Percentiles rank a stretch among this genome's conserved stretches.
Conservation (phyloP, 1,140 invertebrate species). For the Macrobrachium rosenbergii region DNA sequence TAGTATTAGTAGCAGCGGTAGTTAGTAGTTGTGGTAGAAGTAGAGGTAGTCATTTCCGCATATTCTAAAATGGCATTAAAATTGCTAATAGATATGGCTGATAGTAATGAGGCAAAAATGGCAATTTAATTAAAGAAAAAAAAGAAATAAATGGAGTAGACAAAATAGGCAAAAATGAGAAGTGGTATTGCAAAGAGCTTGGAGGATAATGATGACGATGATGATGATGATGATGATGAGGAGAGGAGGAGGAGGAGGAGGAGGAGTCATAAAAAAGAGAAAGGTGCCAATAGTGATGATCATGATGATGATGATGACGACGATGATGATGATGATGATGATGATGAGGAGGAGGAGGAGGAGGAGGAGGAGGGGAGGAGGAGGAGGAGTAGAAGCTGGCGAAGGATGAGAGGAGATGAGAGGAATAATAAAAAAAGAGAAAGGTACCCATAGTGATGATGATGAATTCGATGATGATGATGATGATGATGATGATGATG, state of each 20-base stretch:
- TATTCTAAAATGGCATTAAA: too few relatives aligned
- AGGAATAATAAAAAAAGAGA: neutral
- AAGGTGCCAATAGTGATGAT: neutral
- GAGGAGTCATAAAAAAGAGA: too few relatives aligned
- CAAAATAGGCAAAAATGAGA: too few relatives aligned
- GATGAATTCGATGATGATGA: neutral
- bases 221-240: too few relatives aligned
- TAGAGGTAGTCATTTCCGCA: too few relatives aligned
- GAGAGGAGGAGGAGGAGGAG: neutral
- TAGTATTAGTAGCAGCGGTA: too few relatives aligned
- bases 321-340: neutral
- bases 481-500: neutral
- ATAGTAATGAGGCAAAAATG: neutral
- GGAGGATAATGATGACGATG: neutral
- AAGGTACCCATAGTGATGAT: neutral
- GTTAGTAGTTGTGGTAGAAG: too few relatives aligned
- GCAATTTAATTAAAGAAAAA: neutral
- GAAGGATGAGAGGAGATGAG: neutral
- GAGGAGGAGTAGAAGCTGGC: neutral
- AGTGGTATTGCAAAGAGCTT: neutral
- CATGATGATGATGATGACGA: neutral
- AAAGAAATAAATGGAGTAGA: neutral
- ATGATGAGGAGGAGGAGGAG: neutral
- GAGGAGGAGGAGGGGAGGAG: slow-evolving; percentile 9
- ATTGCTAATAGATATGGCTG: neutral